Evolutionary conservation across 2,797 vertebrate species (phyloP).

Genomic region (Gallinago nigripennis): DNA sequence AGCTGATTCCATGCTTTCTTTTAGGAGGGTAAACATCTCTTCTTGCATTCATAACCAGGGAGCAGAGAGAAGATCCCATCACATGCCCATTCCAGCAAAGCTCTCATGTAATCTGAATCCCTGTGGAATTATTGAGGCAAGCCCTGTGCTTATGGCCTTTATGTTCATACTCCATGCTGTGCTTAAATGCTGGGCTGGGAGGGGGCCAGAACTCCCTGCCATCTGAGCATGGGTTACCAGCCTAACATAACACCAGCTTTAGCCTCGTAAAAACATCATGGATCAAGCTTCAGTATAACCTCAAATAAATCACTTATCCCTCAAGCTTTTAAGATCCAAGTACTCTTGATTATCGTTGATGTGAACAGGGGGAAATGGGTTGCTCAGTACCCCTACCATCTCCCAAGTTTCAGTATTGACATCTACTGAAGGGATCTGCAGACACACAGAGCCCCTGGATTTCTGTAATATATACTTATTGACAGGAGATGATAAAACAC

Average conservation of each 20-base stretch:
- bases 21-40: neutral
- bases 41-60: neutral
- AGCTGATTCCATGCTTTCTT: neutral
- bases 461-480: neutral
- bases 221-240: neutral
- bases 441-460: neutral
- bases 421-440: neutral
- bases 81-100: neutral
- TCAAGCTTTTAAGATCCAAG: neutral
- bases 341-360: neutral
- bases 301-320: neutral
- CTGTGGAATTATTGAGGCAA: neutral
- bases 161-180: neutral
- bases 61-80: neutral
- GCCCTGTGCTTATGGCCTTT: neutral
- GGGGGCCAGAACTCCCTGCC: neutral
- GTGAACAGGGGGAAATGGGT: neutral
- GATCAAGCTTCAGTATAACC: neutral
- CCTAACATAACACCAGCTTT: neutral
- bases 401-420: neutral
- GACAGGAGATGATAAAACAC: neutral
- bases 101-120: neutral
- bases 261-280: neutral
- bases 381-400: neutral
- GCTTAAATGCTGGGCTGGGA: neutral